Percentiles rank a stretch among this genome's conserved stretches.
Conservation (phyloP, 2,888 invertebrate species). For the Eudemis profundana region DNA sequence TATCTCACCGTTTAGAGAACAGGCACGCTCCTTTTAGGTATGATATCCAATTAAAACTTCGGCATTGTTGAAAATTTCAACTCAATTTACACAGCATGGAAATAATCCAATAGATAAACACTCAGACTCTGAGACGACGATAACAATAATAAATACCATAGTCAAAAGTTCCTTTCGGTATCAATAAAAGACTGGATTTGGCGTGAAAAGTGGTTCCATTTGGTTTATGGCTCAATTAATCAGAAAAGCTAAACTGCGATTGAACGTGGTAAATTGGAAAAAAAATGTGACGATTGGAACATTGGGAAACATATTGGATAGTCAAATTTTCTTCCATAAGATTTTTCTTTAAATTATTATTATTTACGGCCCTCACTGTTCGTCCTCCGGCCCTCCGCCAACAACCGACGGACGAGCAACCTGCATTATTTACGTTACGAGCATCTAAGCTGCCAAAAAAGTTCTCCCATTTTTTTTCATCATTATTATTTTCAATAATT, state of each 20-base stretch:
- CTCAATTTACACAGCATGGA: constrained; percentile 7
- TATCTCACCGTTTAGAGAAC: constrained; percentile 42
- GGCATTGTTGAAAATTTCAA: constrained; percentile 35
- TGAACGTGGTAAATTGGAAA: constrained; percentile 3
- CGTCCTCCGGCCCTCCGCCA: too few species aligned
- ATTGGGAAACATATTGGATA: not conserved
- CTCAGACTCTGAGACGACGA: constrained; percentile 2
- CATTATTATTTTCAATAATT: too few species aligned
- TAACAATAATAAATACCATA: constrained; percentile 14
- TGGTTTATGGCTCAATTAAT: constrained; percentile 30
- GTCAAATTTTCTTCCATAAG: not conserved
- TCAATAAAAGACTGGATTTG: constrained; percentile 20
- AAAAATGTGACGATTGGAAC: not conserved
- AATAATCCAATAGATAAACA: not conserved
- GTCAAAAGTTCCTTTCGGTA: constrained; percentile 33
- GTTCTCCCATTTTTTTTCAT: too few species aligned
- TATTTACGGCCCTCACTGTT: too few species aligned
- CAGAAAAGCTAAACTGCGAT: constrained; percentile 1
- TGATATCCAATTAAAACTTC: constrained; percentile 45
- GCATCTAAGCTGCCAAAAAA: too few species aligned
- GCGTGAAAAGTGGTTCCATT: constrained; percentile 20
- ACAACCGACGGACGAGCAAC: too few species aligned
- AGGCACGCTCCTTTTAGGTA: constrained; percentile 40
- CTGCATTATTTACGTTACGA: too few species aligned
- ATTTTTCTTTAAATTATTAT: not conserved